phyloP scores from a whole-genome alignment of 2,797 vertebrate species.

The Emydoidea blandingii region DNA sequence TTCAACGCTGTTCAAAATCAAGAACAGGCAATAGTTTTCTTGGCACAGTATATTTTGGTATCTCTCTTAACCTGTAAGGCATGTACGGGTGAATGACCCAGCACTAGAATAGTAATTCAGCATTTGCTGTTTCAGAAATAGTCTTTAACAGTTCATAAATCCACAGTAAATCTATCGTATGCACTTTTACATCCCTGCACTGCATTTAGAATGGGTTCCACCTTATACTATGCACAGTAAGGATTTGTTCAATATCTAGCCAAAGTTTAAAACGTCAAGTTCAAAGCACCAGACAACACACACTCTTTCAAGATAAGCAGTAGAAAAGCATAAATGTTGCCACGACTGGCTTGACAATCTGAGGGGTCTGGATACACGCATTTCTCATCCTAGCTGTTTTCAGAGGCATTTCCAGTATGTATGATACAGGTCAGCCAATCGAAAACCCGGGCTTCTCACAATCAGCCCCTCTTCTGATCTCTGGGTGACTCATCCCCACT shows the following conservation, averaged over 20 bases:
- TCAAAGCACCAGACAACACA: neutral
- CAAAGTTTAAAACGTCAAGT: slow-evolving; percentile 50
- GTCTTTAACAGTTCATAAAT: slow-evolving; percentile 59
- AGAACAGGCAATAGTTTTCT: slow-evolving; percentile 11
- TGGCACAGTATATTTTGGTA: neutral
- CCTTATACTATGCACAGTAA: slow-evolving; percentile 34
- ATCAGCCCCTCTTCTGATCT: neutral
- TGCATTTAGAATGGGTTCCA: neutral
- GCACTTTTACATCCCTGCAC: slow-evolving; percentile 5
- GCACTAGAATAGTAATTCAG: slow-evolving; percentile 49
- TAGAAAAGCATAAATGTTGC: slow-evolving; percentile 6
- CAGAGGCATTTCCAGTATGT: neutral
- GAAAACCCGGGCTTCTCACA: neutral
- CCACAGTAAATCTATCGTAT: neutral
- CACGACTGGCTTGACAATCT: neutral
- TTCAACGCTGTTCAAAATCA: neutral
- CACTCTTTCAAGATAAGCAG: neutral
- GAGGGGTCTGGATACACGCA: neutral
- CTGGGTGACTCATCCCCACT: neutral
- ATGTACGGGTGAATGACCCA: slow-evolving; percentile 36
- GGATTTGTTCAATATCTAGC: slow-evolving; percentile 3
- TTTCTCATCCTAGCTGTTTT: neutral
- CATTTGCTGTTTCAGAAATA: slow-evolving; percentile 48
- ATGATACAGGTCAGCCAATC: neutral
- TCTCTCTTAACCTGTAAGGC: neutral